Evolutionary conservation across 2,113 vertebrate genomes (phyloP).

Genomic region (Chiloscyllium plagiosum): DNA sequence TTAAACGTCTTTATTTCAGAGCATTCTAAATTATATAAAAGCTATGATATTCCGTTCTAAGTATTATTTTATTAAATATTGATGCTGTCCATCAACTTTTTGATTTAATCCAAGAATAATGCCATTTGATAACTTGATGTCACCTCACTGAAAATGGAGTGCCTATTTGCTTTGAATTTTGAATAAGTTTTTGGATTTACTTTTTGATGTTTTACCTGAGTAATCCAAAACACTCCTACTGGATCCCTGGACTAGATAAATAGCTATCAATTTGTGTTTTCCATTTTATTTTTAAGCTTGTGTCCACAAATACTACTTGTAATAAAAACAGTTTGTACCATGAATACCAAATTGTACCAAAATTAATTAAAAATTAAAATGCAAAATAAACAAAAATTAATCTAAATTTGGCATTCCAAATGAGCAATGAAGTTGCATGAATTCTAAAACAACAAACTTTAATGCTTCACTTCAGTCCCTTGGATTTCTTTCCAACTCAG

Average conservation of each 20-base stretch:
- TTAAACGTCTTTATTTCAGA: neutral
- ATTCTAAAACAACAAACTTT: neutral
- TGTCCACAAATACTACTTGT: neutral
- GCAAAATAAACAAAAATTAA: neutral
- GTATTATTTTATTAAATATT: neutral
- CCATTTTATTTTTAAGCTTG: neutral
- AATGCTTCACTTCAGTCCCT: neutral
- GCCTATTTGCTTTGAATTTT: neutral
- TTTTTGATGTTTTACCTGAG: neutral
- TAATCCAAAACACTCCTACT: neutral
- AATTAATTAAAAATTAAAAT: neutral
- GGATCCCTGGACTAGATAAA: neutral
- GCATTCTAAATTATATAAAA: neutral
- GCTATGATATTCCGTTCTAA: neutral
- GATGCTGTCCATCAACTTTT: neutral
- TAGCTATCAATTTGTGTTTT: neutral
- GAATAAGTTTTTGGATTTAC: neutral
- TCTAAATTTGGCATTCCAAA: neutral
- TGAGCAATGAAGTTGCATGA: neutral
- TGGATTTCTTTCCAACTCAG: neutral
- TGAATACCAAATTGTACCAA: neutral
- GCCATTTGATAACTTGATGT: neutral
- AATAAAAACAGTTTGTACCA: neutral
- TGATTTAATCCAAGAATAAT: neutral
- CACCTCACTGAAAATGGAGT: neutral